These are phyloP conservation scores for Catamblyrhynchus diadema DNA, from an alignment of 2,797 vertebrate species.

Conservation along the genomic window DNA sequence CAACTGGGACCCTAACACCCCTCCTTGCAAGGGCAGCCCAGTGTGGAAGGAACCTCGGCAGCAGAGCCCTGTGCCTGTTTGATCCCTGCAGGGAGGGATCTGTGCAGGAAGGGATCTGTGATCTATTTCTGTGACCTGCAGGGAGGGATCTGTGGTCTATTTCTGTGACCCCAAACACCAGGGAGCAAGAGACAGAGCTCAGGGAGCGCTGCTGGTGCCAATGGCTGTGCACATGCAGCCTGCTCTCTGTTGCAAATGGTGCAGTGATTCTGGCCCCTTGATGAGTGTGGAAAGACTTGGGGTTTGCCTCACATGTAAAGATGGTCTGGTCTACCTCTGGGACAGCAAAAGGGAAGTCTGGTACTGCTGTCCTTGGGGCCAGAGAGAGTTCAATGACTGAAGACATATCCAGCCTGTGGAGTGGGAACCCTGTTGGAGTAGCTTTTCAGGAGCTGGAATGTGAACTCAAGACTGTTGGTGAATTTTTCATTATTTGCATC, in stretches of 20 bases:
- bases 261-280: neutral
- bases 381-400: neutral
- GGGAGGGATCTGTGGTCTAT: neutral
- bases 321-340: neutral
- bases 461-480: neutral
- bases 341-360: neutral
- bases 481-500: neutral
- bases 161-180: too few species aligned
- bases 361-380: neutral
- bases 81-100: neutral
- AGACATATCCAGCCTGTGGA: neutral
- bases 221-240: neutral
- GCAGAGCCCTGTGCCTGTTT: neutral
- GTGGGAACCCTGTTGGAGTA: neutral
- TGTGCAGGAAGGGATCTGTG: too few species aligned
- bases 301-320: neutral
- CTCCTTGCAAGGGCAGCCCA: neutral
- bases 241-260: neutral
- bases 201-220: neutral
- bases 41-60: neutral
- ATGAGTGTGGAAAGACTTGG: neutral
- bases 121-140: too few species aligned
- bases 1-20: neutral
- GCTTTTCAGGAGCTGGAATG: neutral
- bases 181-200: accelerated